Evolutionary conservation across 2,113 vertebrate genomes (phyloP), one percentile per base, ranked within the genome.

Genomic region (Spea bombifrons): DNA sequence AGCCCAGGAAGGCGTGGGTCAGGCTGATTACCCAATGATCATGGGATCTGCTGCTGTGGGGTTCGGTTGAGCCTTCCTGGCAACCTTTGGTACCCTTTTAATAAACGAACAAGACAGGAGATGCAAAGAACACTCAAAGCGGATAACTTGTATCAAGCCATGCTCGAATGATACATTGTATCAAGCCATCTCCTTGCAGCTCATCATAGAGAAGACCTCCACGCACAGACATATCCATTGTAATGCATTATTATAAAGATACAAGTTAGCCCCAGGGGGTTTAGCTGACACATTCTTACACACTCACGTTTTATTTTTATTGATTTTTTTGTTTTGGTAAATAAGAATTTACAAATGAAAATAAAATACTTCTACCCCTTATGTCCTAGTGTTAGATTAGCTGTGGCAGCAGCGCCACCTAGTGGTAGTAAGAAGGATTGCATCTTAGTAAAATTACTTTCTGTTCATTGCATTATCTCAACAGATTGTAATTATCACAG

Each of bases 1-100:
- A 43, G 71, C 72, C 78, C 82, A 83, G 81, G 84, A 81, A 73
- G 83, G 69, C 17, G 80, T 71, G 82, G 82, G 83, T 73, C 63
- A 75, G 81, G 83, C 85, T 81, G 3, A 5, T 8, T 67, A 63
- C 75, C 75, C 75, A 77, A 77, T 77, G 55, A 63, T 5, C 47
- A 47, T 45, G 66, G 66, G 55, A 0, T 10, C 50, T 45, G 50
- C 73, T 49, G 73, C 75, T 68, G 50, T 53, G 8, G 47, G 52
- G 75, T 76, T 76, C 49, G 75, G 75, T 76, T 76, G 75, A 57
- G 6, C 52, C n/a, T 50, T 46, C 65, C 66, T 44, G 61, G 16
- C n/a, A 17, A 3, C 48, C 59, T 15, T 2, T 53, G 63, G 45
- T 55, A 52, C 6, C 50, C 9, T 52, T 52, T 52, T 30, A 30